These are phyloP conservation scores for Pararge aegeria DNA, from an alignment of 1,140 invertebrate species.

Conservation along the genomic window DNA sequence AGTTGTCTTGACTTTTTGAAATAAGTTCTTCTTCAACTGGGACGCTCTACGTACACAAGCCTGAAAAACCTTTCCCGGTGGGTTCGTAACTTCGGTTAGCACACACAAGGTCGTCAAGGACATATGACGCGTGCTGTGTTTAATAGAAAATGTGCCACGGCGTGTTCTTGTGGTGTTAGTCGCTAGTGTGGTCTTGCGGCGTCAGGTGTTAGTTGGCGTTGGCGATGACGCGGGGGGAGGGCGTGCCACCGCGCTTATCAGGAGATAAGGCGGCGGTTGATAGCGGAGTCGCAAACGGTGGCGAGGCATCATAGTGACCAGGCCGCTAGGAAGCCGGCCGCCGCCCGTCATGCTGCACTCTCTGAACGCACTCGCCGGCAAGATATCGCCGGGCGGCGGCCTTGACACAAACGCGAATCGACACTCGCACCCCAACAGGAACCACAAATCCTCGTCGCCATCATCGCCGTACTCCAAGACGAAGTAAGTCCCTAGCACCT, in stretches of 20 bases:
- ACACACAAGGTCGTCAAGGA: no score
- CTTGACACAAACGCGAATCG: conserved; percentile 82
- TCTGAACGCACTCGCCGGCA: conserved; percentile 88
- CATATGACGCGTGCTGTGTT: no score
- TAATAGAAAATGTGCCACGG: not conserved
- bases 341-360: conserved; percentile 86
- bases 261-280: conserved; percentile 68
- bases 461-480: conserved; percentile 68
- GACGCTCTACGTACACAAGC: no score
- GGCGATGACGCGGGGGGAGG: conserved; percentile 70
- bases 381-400: conserved; percentile 86
- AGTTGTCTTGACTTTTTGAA: no score
- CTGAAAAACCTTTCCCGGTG: no score
- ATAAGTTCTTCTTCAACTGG: no score
- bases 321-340: conserved; percentile 68
- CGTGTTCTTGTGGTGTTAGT: not conserved
- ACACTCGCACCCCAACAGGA: conserved; percentile 80
- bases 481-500: conserved; percentile 64
- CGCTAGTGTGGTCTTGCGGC: not conserved
- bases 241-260: conserved; percentile 72
- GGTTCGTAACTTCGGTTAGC: no score
- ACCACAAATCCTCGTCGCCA: conserved; percentile 69
- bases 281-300: conserved; percentile 50
- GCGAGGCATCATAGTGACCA: conserved; percentile 66
- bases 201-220: not conserved